Percentiles rank a stretch among this genome's conserved stretches.
Evolutionary conservation across 2,797 vertebrate genomes (phyloP).

Genomic region (Phrynocephalus forsythii): DNA sequence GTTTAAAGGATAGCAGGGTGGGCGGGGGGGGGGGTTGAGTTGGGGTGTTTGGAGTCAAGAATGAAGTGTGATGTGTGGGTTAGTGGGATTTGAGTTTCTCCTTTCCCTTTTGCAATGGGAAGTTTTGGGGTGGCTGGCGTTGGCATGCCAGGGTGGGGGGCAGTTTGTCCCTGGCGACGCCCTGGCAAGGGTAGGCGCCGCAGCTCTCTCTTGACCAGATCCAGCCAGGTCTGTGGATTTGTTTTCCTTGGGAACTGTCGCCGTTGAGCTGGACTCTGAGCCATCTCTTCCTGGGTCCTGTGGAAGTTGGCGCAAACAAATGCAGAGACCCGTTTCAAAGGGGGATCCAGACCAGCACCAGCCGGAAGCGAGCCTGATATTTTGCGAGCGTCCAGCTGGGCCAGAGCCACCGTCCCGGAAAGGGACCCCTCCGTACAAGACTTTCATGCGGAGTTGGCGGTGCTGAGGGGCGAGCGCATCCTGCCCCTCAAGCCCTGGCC

Average conservation of each 20-base stretch:
- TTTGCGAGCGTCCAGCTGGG: neutral
- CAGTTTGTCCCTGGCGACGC: neutral
- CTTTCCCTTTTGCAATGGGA: neutral
- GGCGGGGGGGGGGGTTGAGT: too few relatives aligned
- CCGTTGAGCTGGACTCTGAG: neutral
- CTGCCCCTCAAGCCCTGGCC: neutral
- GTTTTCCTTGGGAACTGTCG: neutral
- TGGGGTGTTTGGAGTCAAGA: neutral
- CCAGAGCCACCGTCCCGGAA: neutral
- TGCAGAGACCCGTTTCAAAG: neutral
- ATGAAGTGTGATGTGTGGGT: neutral
- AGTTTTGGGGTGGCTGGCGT: neutral
- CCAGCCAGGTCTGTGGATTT: too few relatives aligned
- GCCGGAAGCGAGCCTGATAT: neutral
- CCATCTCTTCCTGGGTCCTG: neutral
- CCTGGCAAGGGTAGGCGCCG: neutral
- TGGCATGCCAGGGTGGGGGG: neutral
- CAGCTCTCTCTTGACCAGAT: neutral
- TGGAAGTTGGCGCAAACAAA: too few relatives aligned
- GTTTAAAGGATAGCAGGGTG: neutral
- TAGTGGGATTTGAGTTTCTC: neutral
- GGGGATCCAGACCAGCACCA: neutral
- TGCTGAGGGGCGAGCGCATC: too few relatives aligned
- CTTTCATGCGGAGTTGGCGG: neutral
- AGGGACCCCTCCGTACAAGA: rapidly evolving